Percentiles rank a stretch among this genome's conserved stretches.
Evolutionary conservation across 2,797 vertebrate genomes (phyloP).

Genomic region (Poeciliopsis turneri): DNA sequence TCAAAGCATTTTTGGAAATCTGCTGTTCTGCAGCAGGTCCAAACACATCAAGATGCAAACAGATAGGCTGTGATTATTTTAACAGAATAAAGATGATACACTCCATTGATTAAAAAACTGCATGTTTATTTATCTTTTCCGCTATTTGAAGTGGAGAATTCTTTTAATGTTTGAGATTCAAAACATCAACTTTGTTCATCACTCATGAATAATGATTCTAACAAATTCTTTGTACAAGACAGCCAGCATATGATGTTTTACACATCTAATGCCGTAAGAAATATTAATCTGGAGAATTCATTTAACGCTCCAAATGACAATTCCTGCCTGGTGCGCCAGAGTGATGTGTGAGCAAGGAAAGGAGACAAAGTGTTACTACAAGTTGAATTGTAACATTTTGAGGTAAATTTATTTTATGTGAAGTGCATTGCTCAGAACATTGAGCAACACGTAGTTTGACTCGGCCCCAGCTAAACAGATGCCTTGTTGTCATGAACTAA

Average conservation of each 20-base stretch:
- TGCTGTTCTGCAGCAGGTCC: not conserved
- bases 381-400: constrained; percentile 35
- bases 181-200: constrained; percentile 30
- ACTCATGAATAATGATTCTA: constrained; percentile 45
- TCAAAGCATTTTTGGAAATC: not conserved
- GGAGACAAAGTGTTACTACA: not conserved
- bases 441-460: constrained; percentile 45
- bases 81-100: no score
- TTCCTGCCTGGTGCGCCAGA: constrained; percentile 46
- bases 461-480: constrained; percentile 15
- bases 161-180: constrained; percentile 16
- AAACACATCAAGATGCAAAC: not conserved
- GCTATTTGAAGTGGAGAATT: constrained; percentile 1
- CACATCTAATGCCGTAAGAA: constrained; percentile 53
- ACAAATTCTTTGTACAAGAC: constrained; percentile 40
- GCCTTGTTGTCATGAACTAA: constrained; percentile 45
- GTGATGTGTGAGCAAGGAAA: constrained; percentile 11
- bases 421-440: constrained; percentile 49
- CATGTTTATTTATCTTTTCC: not conserved
- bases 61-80: not conserved
- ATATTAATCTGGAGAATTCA: constrained; percentile 51
- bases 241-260: constrained; percentile 36
- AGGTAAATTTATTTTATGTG: constrained; percentile 60
- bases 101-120: not conserved
- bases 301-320: constrained; percentile 61